Evolutionary conservation across 2,113 vertebrate species (phyloP).

Genomic region (Rattus rattus): DNA sequence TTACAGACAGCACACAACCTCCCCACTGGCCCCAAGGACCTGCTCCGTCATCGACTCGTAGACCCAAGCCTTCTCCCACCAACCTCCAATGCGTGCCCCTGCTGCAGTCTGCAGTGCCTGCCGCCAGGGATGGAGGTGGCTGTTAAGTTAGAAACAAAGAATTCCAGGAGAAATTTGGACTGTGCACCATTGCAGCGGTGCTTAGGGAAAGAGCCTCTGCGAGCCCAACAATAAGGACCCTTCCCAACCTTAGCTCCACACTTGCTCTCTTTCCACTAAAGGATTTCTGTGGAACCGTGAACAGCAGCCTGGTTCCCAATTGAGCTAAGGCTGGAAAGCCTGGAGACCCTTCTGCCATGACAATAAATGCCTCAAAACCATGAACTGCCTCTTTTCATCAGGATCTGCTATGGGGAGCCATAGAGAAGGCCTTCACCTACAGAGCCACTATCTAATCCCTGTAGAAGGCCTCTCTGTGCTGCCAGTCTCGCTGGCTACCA

Average conservation of each 20-base stretch:
- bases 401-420: too few relatives aligned
- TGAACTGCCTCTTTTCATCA: too few relatives aligned
- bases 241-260: neutral
- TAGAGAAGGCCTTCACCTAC: too few relatives aligned
- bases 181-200: too few relatives aligned
- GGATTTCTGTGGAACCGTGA: neutral
- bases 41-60: neutral
- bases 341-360: too few relatives aligned
- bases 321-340: too few relatives aligned
- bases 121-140: neutral
- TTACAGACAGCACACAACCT: neutral
- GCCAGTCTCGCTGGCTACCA: too few relatives aligned
- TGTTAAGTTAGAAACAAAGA: neutral
- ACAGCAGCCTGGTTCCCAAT: too few relatives aligned
- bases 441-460: too few relatives aligned
- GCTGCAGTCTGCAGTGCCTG: neutral
- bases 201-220: neutral
- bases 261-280: constrained; percentile 15
- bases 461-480: too few relatives aligned
- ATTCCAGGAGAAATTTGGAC: neutral
- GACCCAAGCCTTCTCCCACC: neutral
- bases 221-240: neutral
- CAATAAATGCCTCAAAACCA: too few relatives aligned
- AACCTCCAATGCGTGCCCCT: neutral
- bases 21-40: neutral